Base-by-base conservation (phyloP, 2,888 invertebrate species). In the Hypomecis atomaria region DNA sequence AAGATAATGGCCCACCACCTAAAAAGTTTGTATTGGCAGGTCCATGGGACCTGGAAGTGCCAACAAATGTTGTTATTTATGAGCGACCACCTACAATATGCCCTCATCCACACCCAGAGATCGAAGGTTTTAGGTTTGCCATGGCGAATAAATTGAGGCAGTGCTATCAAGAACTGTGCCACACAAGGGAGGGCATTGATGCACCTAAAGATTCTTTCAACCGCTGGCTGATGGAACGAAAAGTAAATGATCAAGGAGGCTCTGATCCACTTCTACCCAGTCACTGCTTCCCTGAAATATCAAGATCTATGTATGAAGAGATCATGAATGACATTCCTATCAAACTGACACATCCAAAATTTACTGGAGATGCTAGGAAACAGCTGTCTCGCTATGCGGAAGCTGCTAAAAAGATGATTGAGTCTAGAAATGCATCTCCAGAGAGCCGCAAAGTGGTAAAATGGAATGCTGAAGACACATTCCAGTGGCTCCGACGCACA, bases 301-400 rank as follows among this genome's bases (percentile, higher is more conserved):
- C 99, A 5, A 95, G 96, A 82, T 96, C 97, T 1, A 98, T 99
- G 98, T 98, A 98, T 89, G 96, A 98, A 71, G 99, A 99, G 92
- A 98, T 99, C 59, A 98, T 99, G 98, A 97, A 98, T 88, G 99
- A 99, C 89, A 98, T 99, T 83, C 99, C 99, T 8, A 97, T 99
- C 66, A 98, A 98, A 88, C 94, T 99, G 65, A 95, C 97, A n/a
- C 96, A 98, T 85, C 98, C 99, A 7, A 98, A 98, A 88, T 99
- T 97, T 82, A 97, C 98, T 4, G 98, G 97, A 0, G 99, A 99
- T 91, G 99, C 99, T 0, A 94, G 99, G 40, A 98, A 99, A 85
- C 99, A 99, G 83, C 90, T 99, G 34, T 97, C 97, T 4, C 94
- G 96, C 59, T 99, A 99, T 89, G 98, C 99, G 0, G 99, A 99